phyloP scores from a whole-genome alignment of 2,888 invertebrate genomes.

The Andrena bicolor region DNA sequence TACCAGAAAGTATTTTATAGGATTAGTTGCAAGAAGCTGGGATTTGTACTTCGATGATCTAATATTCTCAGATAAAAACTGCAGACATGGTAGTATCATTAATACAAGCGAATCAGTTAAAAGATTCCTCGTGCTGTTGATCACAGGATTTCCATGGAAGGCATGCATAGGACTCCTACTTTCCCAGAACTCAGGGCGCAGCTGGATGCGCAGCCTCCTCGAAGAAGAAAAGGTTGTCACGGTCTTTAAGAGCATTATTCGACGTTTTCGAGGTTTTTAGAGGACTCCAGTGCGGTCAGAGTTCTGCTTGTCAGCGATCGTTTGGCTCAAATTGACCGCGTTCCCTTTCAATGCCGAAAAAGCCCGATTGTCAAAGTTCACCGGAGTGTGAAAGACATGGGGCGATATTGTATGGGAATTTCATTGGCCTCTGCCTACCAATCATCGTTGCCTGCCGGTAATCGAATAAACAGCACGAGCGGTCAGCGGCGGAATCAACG shows the following conservation, averaged over 20 bases:
- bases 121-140: constrained; percentile 5
- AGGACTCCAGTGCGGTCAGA: constrained; percentile 44
- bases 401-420: constrained; percentile 61
- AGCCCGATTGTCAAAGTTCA: constrained; percentile 55
- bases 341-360: constrained; percentile 51
- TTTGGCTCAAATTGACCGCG: constrained; percentile 62
- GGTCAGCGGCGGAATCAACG: constrained; percentile 28
- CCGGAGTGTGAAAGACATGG: constrained; percentile 65
- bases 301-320: constrained; percentile 57
- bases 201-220: constrained; percentile 41
- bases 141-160: not conserved
- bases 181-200: constrained; percentile 43
- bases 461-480: constrained; percentile 55
- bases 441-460: constrained; percentile 16
- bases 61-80: no score
- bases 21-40: no score
- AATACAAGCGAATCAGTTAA: not conserved
- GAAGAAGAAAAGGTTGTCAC: constrained; percentile 48
- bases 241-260: constrained; percentile 56
- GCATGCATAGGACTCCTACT: not conserved
- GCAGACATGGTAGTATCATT: no score
- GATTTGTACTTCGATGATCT: no score
- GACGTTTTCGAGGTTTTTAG: constrained; percentile 62
- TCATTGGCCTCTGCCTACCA: constrained; percentile 47
- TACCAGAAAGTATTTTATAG: no score